Conservation (phyloP, 1,140 invertebrate species). For the Cotesia glomerata region DNA sequence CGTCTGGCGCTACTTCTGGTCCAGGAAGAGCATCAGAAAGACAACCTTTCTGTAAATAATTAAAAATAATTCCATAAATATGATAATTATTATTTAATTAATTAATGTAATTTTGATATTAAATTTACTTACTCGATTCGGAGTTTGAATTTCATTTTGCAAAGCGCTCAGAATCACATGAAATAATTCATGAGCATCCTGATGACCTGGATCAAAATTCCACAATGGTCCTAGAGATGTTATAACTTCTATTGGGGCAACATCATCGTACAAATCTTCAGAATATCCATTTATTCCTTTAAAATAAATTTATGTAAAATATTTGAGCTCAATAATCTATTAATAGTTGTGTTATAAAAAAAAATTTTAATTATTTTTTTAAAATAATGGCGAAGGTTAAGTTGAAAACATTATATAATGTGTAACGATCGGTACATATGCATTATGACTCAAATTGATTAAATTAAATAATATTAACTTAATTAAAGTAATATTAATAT, state of each 20-base stretch:
- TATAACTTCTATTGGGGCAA: slow-evolving; percentile 77
- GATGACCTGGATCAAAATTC: slow-evolving; percentile 87
- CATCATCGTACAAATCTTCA: slow-evolving; percentile 71
- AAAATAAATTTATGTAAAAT: slow-evolving; percentile 12
- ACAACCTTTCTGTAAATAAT: slow-evolving; percentile 66
- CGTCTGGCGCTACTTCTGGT: slow-evolving; percentile 39
- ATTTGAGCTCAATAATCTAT: too few relatives aligned
- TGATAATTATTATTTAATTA: not conserved
- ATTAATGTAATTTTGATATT: slow-evolving; percentile 22
- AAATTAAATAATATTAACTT: too few relatives aligned
- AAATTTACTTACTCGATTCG: slow-evolving; percentile 64
- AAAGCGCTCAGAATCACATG: slow-evolving; percentile 85
- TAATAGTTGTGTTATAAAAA: too few relatives aligned
- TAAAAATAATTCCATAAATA: slow-evolving; percentile 14
- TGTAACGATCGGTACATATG: too few relatives aligned
- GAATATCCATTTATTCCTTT: slow-evolving; percentile 79
- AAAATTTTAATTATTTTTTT: too few relatives aligned
- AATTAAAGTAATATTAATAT: too few relatives aligned
- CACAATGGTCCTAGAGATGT: slow-evolving; percentile 77
- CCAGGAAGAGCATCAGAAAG: slow-evolving; percentile 71
- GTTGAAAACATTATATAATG: too few relatives aligned
- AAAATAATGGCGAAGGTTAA: too few relatives aligned
- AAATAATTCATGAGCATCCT: slow-evolving; percentile 92
- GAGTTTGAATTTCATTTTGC: slow-evolving; percentile 78
- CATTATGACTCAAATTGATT: too few relatives aligned